These are phyloP conservation scores for Pristiophorus japonicus DNA, from an alignment of 2,113 vertebrate species.

Conservation along the genomic window DNA sequence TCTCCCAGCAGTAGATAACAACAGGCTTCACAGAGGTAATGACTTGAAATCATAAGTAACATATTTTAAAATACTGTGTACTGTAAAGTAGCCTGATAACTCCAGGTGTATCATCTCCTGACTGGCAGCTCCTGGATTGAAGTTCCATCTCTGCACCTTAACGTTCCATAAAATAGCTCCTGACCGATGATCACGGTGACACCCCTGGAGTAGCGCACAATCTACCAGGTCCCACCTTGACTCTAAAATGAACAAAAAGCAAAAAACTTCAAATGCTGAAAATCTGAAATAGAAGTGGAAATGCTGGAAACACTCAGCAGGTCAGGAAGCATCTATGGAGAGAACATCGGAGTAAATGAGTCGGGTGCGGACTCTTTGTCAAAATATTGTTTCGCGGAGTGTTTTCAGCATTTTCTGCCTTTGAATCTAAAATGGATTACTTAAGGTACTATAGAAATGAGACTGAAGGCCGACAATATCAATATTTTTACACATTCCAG, in stretches of 20 bases:
- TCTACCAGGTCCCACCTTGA: not conserved
- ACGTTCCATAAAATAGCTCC: not conserved
- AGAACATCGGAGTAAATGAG: too few species aligned
- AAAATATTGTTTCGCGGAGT: not conserved
- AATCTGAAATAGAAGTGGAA: not conserved
- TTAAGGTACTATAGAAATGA: not conserved
- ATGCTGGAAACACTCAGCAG: not conserved
- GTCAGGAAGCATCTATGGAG: not conserved
- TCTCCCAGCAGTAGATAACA: conserved; percentile 87
- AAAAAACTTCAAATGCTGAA: not conserved
- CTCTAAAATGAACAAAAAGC: not conserved
- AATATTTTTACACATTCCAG: not conserved
- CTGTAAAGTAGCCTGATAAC: not conserved
- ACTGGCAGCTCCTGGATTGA: not conserved
- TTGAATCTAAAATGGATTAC: not conserved
- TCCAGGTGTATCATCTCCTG: not conserved
- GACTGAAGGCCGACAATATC: not conserved
- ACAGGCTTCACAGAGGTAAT: conserved; percentile 86
- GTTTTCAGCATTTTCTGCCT: not conserved
- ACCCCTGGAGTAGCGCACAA: not conserved
- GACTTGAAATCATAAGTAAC: not conserved
- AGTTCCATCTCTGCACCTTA: not conserved
- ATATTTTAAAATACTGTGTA: not conserved
- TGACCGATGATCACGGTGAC: not conserved
- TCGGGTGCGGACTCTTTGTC: not conserved